phyloP scores from a whole-genome alignment of 2,797 vertebrate genomes.

The Danio tinwini region DNA sequence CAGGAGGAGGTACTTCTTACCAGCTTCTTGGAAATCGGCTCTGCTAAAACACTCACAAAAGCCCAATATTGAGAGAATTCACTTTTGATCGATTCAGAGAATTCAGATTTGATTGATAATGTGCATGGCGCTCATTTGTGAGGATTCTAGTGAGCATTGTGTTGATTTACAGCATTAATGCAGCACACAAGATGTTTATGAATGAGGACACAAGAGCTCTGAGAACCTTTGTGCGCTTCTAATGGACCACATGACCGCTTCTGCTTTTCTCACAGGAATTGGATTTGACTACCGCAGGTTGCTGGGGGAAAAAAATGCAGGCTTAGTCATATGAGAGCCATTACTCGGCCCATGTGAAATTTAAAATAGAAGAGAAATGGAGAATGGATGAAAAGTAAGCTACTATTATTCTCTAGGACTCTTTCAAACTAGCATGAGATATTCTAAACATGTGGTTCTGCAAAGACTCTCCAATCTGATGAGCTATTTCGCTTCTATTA shows the following conservation, averaged over 20 bases:
- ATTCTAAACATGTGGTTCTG: background rate
- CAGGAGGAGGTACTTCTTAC: background rate
- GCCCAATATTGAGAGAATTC: background rate
- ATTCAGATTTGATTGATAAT: background rate
- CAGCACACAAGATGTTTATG: conserved; percentile 1
- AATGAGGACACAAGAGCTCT: conserved; percentile 54
- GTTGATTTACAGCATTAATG: background rate
- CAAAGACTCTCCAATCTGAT: background rate
- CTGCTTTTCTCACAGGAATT: conserved; percentile 40
- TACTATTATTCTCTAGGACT: conserved; percentile 4
- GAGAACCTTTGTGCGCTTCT: conserved; percentile 67
- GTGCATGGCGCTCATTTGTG: background rate
- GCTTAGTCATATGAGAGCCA: conserved; percentile 33
- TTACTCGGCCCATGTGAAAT: background rate
- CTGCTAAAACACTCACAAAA: background rate
- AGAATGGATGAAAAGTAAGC: background rate
- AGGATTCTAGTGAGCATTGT: conserved; percentile 14
- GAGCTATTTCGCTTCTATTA: background rate
- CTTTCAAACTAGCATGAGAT: conserved; percentile 1
- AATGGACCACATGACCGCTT: conserved; percentile 69
- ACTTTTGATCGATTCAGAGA: too few relatives aligned
- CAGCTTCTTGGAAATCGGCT: conserved; percentile 20
- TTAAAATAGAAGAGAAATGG: background rate
- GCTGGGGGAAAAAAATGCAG: conserved; percentile 60
- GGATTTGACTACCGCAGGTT: conserved; percentile 51